A percentile compares a stretch with the other conserved stretches of the same genome.
These are phyloP conservation scores for Drosophila burlai DNA, from an alignment of 1,140 invertebrate species.

Conservation along the genomic window DNA sequence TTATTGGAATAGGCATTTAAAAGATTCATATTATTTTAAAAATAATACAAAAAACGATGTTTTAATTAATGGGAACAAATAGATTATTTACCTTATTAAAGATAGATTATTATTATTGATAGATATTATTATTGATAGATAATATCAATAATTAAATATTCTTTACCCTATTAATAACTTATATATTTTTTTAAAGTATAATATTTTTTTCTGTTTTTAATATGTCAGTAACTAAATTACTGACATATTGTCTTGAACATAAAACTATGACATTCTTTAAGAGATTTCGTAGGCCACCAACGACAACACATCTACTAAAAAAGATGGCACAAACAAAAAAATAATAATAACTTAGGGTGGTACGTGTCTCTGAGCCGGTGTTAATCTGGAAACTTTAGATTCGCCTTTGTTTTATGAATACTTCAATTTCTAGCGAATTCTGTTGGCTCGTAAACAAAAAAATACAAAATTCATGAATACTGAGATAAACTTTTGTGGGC, in stretches of 20 bases:
- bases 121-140: too few species aligned
- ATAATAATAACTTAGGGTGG: constrained; percentile 39
- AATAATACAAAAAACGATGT: not conserved
- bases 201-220: not conserved
- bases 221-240: too few species aligned
- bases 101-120: too few species aligned
- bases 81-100: not conserved
- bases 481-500: constrained; percentile 3
- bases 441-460: constrained; percentile 70
- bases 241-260: constrained; percentile 1
- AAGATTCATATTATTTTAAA: not conserved
- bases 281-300: constrained; percentile 33
- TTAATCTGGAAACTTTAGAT: constrained; percentile 1
- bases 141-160: too few species aligned
- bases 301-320: constrained; percentile 22
- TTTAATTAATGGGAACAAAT: too few species aligned
- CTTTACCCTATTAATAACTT: not conserved
- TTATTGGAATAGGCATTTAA: not conserved
- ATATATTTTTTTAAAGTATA: not conserved
- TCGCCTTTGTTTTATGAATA: constrained; percentile 72
- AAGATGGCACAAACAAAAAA: constrained; percentile 22
- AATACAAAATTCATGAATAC: constrained; percentile 66
- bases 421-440: constrained; percentile 46
- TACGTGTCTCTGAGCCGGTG: constrained; percentile 18
- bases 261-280: constrained; percentile 20